Percentiles rank a stretch among this genome's conserved stretches.
Evolutionary conservation across 2,113 vertebrate genomes (phyloP).

Genomic region (Gallinago undulata): DNA sequence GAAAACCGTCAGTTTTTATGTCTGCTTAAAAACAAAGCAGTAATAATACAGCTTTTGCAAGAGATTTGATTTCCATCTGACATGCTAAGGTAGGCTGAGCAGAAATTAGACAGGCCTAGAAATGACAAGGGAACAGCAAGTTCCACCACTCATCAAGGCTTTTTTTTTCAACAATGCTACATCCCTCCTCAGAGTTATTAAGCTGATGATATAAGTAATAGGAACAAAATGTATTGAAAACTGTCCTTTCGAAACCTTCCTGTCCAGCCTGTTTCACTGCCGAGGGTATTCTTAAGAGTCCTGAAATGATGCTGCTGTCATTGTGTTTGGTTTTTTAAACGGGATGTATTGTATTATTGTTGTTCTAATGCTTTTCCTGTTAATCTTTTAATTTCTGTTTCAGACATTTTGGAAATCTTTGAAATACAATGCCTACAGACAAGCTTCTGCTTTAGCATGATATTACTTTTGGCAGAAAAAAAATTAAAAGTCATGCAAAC

Average conservation of each 20-base stretch:
- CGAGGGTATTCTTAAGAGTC: background rate
- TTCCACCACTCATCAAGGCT: background rate
- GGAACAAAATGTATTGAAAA: background rate
- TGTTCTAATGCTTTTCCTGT: background rate
- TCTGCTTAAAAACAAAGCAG: background rate
- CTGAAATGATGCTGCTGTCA: background rate
- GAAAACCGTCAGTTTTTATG: background rate
- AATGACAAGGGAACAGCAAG: background rate
- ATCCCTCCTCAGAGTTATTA: background rate
- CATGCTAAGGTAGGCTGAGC: background rate
- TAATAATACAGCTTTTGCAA: background rate
- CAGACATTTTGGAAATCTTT: background rate
- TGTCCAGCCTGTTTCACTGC: background rate
- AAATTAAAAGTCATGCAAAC: background rate
- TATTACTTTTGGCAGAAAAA: background rate
- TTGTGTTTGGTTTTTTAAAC: background rate
- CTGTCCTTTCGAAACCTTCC: background rate
- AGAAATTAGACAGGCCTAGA: background rate
- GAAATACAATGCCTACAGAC: background rate
- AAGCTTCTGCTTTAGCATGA: background rate
- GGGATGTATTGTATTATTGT: background rate
- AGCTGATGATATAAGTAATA: background rate
- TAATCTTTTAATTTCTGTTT: background rate
- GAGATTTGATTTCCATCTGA: constrained; percentile 21
- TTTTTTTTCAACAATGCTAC: background rate